Percentiles rank a stretch among this genome's conserved stretches.
These are phyloP conservation scores for Stenotaenia linearis DNA, from an alignment of 2,888 invertebrate species.

Conservation along the genomic window DNA sequence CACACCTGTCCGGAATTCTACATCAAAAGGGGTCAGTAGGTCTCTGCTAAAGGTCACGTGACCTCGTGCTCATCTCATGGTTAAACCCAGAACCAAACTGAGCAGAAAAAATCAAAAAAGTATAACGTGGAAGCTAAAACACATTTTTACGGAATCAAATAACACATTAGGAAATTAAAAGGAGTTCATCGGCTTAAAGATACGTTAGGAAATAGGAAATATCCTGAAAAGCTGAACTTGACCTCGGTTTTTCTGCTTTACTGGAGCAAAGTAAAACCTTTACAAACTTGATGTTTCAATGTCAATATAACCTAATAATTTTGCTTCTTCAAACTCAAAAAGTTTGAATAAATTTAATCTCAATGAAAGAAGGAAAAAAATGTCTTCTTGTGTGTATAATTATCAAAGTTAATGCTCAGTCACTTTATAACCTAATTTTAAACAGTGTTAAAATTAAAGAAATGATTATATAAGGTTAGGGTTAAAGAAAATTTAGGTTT, in stretches of 20 bases:
- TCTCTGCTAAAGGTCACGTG: neutral
- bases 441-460: too few species aligned
- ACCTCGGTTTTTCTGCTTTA: neutral
- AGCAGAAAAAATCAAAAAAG: neutral
- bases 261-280: neutral
- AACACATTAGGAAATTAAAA: too few species aligned
- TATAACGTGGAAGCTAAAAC: too few species aligned
- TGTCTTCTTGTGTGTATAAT: too few species aligned
- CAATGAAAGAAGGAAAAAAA: neutral
- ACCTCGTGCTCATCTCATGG: neutral
- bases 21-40: neutral
- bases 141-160: too few species aligned
- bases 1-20: neutral
- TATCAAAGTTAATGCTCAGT: too few species aligned
- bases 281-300: neutral
- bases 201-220: neutral
- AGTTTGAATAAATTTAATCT: neutral
- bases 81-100: neutral
- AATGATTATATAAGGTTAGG: too few species aligned
- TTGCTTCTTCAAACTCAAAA: neutral
- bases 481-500: too few species aligned
- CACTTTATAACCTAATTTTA: too few species aligned
- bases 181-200: neutral
- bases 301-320: neutral
- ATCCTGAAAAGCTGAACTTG: neutral